These are phyloP conservation scores for Hirtodrosophila duncani DNA, from an alignment of 2,888 invertebrate genomes.

Conservation along the genomic window DNA sequence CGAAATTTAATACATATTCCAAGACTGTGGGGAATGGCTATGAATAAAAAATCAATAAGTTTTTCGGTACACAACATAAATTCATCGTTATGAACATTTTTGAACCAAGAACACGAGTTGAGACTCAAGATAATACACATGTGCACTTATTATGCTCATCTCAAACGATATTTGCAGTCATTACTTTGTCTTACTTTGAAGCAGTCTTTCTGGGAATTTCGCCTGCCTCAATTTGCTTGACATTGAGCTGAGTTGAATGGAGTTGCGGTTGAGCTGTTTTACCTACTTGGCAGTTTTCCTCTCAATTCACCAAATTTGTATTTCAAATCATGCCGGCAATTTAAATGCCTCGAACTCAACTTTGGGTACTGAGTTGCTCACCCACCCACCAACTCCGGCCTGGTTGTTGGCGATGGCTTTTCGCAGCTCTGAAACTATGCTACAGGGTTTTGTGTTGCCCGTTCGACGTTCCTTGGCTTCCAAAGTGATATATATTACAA, in stretches of 20 bases:
- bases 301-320: conserved; percentile 40
- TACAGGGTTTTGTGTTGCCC: conserved; percentile 2
- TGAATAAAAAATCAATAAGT: conserved; percentile 26
- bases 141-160: no score
- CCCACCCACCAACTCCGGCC: conserved; percentile 11
- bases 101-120: not conserved
- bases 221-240: conserved; percentile 26
- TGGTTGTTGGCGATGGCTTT: no score
- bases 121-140: conserved; percentile 3
- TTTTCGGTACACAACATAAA: conserved; percentile 10
- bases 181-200: no score
- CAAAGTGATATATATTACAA: conserved; percentile 45
- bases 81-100: no score
- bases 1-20: conserved; percentile 33
- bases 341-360: conserved; percentile 32
- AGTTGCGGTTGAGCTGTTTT: conserved; percentile 18
- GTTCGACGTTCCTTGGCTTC: conserved; percentile 6
- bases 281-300: conserved; percentile 32
- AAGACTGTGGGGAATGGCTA: conserved; percentile 9
- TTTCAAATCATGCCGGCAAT: conserved; percentile 42
- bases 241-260: conserved; percentile 8
- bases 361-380: no score
- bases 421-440: conserved; percentile 29
- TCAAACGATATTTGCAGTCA: conserved; percentile 6
- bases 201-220: not conserved